Percentiles rank a stretch among this genome's conserved stretches.
Conservation (phyloP, 2,797 vertebrate species). For the Aselliscus stoliczkanus region DNA sequence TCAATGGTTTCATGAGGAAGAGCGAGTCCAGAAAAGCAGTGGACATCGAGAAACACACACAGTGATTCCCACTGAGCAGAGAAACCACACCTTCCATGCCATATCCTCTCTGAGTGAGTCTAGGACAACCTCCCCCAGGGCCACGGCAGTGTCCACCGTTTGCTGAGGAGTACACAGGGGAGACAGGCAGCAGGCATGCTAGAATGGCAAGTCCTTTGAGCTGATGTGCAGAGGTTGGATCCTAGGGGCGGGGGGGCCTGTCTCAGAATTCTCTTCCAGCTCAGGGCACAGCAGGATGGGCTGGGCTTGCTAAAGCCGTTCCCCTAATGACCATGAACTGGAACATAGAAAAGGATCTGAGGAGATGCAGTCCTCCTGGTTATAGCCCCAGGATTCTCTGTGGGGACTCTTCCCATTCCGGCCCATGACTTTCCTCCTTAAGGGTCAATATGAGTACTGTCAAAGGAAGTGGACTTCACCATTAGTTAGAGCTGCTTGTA, state of each 20-base stretch:
- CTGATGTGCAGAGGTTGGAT: neutral
- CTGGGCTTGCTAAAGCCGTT: neutral
- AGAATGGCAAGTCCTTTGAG: neutral
- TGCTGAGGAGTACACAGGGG: neutral
- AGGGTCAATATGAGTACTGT: neutral
- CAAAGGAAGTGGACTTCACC: neutral
- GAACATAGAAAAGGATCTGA: neutral
- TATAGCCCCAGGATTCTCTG: neutral
- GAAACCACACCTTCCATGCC: neutral
- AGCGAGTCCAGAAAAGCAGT: neutral
- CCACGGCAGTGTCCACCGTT: neutral
- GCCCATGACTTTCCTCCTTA: neutral
- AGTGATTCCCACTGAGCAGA: neutral
- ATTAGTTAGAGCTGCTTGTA: neutral
- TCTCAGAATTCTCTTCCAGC: neutral
- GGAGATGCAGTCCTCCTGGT: neutral
- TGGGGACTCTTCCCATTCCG: neutral
- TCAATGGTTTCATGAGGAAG: neutral
- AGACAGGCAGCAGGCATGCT: too few relatives aligned
- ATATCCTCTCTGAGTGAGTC: neutral
- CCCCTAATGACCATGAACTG: too few relatives aligned
- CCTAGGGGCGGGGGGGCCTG: accelerated
- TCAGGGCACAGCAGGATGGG: neutral
- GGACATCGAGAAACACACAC: neutral
- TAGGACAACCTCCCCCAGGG: neutral